A percentile compares a stretch with the other conserved stretches of the same genome.
These are phyloP conservation scores for Trypoxylon attenuatum DNA, from an alignment of 2,888 invertebrate genomes.

Conservation along the genomic window DNA sequence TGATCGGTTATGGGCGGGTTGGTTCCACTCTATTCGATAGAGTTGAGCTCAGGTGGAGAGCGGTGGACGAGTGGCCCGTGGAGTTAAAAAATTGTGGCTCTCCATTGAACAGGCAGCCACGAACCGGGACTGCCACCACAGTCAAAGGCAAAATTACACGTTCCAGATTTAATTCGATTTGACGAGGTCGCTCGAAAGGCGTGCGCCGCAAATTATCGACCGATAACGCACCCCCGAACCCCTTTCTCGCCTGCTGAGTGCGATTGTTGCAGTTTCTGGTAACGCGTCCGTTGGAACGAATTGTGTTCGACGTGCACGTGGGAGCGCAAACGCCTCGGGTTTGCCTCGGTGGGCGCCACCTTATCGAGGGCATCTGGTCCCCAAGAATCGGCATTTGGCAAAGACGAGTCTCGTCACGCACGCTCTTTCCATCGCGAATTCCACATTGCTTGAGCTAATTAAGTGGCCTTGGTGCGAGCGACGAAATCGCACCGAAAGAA, in stretches of 20 bases:
- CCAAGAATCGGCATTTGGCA: no score
- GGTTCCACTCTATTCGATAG: conserved; percentile 22
- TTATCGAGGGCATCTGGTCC: conserved; percentile 7
- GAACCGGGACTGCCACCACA: conserved; percentile 40
- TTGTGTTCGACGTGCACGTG: conserved; percentile 9
- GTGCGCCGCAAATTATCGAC: conserved; percentile 62
- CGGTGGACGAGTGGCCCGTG: conserved; percentile 24
- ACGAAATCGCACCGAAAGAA: background rate
- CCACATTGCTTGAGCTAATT: background rate
- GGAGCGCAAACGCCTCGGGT: no score
- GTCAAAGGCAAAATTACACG: conserved; percentile 66
- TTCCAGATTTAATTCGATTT: conserved; percentile 69
- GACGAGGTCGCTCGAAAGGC: conserved; percentile 30
- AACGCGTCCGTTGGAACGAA: background rate
- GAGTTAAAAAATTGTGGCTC: conserved; percentile 57
- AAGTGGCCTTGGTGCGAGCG: background rate
- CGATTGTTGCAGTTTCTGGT: conserved; percentile 50
- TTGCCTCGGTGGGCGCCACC: background rate
- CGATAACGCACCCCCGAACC: conserved; percentile 44
- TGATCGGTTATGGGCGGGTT: background rate
- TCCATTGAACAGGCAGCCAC: conserved; percentile 44
- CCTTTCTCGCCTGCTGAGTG: conserved; percentile 34
- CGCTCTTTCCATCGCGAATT: background rate
- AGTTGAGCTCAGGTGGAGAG: conserved; percentile 1
- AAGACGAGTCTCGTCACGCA: background rate